Evolutionary conservation across 2,113 vertebrate species (phyloP).

Genomic region (mouse (Mus musculus)): DNA sequence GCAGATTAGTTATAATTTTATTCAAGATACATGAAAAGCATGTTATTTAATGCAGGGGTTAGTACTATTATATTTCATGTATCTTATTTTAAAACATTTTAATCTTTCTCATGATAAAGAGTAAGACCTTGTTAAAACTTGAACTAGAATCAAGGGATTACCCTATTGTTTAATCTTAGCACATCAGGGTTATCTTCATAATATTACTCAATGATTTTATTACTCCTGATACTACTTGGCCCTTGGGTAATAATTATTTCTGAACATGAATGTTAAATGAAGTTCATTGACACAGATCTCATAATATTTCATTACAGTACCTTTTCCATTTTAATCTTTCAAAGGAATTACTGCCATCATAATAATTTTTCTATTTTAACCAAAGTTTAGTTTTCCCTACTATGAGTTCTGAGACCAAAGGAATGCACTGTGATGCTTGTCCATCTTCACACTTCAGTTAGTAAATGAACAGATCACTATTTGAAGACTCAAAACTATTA

Average conservation of each 20-base stretch:
- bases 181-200: slow-evolving; percentile 11
- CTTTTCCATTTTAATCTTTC: not conserved
- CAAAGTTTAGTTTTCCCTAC: not conserved
- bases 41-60: not conserved
- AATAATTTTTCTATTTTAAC: not conserved
- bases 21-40: not conserved
- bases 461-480: not conserved
- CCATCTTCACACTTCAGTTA: not conserved
- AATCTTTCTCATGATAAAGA: slow-evolving; percentile 29
- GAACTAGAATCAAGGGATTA: not conserved
- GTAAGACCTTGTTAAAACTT: not conserved
- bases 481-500: not conserved
- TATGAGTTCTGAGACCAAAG: not conserved
- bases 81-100: not conserved
- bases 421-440: not conserved
- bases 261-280: not conserved
- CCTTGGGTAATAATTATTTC: slow-evolving; percentile 1
- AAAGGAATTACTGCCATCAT: not conserved
- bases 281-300: not conserved
- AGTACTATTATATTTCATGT: not conserved
- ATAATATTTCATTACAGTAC: slow-evolving; percentile 12
- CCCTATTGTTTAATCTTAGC: not conserved
- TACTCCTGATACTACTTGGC: not conserved
- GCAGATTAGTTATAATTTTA: not conserved
- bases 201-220: slow-evolving; percentile 44